Base-by-base conservation (phyloP, 2,797 vertebrate genomes). In the Ficedula albicollis region DNA sequence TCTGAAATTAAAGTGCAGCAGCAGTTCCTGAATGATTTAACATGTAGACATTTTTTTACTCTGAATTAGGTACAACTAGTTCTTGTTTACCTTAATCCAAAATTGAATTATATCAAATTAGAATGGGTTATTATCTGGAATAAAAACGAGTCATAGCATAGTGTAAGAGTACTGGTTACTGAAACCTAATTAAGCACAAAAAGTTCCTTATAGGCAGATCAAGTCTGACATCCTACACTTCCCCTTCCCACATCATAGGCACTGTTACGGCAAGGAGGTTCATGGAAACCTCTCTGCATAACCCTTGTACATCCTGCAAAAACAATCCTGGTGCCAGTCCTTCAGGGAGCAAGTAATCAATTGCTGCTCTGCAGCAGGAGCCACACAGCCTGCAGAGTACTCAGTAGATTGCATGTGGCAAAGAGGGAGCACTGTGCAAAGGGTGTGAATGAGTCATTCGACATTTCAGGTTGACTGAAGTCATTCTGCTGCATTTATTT, bases 401-500 rank as follows among this genome's bases (percentile, higher is more conserved):
- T 96, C 95, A 83, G 75, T 89, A 92, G 94, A 94, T 89, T 83
- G 55, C 79, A 91, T 95, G 89, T 94, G 94, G 91, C 93, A 96
- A 95, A 94, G 87, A 79, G 87, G 89, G 90, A 98, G 87, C 89
- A 56, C 91, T 72, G 68, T 13, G 91, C 95, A 95, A 92, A 97
- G 97, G 91, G 55, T 96, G 81, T 59, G 94, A 97, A 97, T 98
- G 97, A 98, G 96, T 98, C 98, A 98, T 84, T 86, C 9, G 89
- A 85, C 95, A 97, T 98, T 97, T 98, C 96, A 94, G 97, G 96
- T 97, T 97, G 97, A 97, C 97, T 97, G 96, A 94, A 97, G 91
- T 92, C 7, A 93, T 97, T 96, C 84, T 96, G 96, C 68, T 95
- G 72, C 96, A 91, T 93, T 97, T 98, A 95, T 97, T 98, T 97